Conservation (phyloP, 2,888 invertebrate genomes). For the Conomelus anceps region DNA sequence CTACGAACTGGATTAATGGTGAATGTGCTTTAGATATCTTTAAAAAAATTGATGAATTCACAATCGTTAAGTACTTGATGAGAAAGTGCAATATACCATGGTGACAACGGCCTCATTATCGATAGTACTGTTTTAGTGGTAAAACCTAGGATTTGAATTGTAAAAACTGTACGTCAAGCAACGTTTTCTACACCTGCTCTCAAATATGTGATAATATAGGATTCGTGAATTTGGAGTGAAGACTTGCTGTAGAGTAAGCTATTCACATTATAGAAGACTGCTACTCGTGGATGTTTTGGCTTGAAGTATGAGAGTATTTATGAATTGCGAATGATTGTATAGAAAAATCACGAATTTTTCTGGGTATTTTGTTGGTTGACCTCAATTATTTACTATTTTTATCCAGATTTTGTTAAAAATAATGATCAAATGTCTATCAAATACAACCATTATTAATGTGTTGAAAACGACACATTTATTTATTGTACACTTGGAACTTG, state of each 20-base stretch:
- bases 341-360: background rate
- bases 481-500: background rate
- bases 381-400: background rate
- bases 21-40: background rate
- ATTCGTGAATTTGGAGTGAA: background rate
- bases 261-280: background rate
- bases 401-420: background rate
- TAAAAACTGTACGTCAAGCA: background rate
- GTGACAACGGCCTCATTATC: background rate
- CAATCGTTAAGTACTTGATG: background rate
- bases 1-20: background rate
- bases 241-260: background rate
- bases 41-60: background rate
- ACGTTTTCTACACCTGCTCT: background rate
- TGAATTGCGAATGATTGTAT: background rate
- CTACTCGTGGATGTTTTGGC: background rate
- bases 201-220: background rate
- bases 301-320: background rate
- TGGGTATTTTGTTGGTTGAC: background rate
- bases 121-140: background rate
- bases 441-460: background rate
- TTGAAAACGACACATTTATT: too few species aligned
- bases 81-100: background rate
- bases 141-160: background rate
- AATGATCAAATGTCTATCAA: background rate